phyloP scores from a whole-genome alignment of 1,140 invertebrate genomes.

The Agraylea sexmaculata region DNA sequence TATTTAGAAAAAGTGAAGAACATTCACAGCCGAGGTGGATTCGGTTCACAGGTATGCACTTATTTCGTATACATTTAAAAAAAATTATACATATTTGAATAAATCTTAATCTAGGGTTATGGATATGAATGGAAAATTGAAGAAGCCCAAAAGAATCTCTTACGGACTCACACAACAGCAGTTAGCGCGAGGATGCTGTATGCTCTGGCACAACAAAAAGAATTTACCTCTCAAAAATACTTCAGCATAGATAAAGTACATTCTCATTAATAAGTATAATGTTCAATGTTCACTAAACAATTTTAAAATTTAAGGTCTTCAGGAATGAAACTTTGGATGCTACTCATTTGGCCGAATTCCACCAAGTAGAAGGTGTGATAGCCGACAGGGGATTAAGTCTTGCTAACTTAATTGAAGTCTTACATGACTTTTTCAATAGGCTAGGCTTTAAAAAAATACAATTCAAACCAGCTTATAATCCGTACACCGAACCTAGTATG shows the following conservation, averaged over 20 bases:
- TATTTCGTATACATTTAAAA: not conserved
- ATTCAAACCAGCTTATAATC: constrained; percentile 99
- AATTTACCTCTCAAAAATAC: constrained; percentile 86
- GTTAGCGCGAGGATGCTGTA: constrained; percentile 94
- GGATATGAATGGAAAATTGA: constrained; percentile 88
- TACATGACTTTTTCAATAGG: constrained; percentile 90
- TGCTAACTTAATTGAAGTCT: constrained; percentile 83
- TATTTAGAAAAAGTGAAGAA: constrained; percentile 85
- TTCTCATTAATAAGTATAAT: not conserved
- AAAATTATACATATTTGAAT: not conserved
- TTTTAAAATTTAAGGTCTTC: constrained; percentile 58
- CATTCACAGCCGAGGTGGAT: constrained; percentile 87
- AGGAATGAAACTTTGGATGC: constrained; percentile 98
- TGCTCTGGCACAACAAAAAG: constrained; percentile 62
- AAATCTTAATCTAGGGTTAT: constrained; percentile 40
- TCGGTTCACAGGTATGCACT: constrained; percentile 65
- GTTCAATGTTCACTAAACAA: not conserved
- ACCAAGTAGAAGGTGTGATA: constrained; percentile 96
- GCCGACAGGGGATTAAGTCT: constrained; percentile 84
- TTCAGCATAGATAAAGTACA: constrained; percentile 86
- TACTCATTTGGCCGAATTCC: constrained; percentile 98
- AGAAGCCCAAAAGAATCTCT: constrained; percentile 92
- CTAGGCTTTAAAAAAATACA: constrained; percentile 85
- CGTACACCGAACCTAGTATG: constrained; percentile 99
- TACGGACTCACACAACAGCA: constrained; percentile 96